Base-by-base conservation (phyloP, 2,888 invertebrate species). In the Lasiommata megera region DNA sequence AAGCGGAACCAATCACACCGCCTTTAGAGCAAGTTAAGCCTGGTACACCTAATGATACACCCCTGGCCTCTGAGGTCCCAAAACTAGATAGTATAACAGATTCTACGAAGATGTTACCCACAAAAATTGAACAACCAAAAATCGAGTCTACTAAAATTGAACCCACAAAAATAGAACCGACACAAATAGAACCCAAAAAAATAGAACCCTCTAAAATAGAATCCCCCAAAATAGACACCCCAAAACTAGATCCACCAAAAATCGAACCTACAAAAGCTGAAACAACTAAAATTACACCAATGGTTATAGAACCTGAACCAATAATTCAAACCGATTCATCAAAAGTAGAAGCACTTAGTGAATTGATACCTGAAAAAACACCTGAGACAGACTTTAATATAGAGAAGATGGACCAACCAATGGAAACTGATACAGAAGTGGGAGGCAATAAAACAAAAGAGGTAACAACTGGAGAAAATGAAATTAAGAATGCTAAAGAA, bases 1-100 rank as follows among this genome's bases (percentile, higher is more conserved):
- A 85, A 62, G 68, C 79, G 0, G 86, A 85, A 65, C 82, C 82
- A 1, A 61, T 82, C 0, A 79, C 84, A 5, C 84, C 85, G 6
- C 82, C 87, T 1, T 62, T 79, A 40, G 88, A 84, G 5, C 79
- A 62, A 43, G 70, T 79, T 18, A 84, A 84, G 65, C 52, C 70
- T 9, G 65, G 80, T 38, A n/a, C n/a, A n/a, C 76, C 77, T 63
- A 78, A 80, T 61, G 76, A 79, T 52, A 77, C 73, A 62, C 64
- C 79, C 16, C 56, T 75, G 60, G 65, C 78, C 59, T 69, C 80
- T 41, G 84, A 81, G 59, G 64, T 75, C 51, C 66, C 79, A 40
- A 72, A 74, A 61, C 64, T 63, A 41, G 67, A 67, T 51, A 63
- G 52, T 51, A 17, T 56, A 11, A 40, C 57, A 8, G 61, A 62